Evolutionary conservation across 2,113 vertebrate genomes (phyloP), one percentile per base, ranked within the genome.

Genomic region (Lichenostomus cassidix): DNA sequence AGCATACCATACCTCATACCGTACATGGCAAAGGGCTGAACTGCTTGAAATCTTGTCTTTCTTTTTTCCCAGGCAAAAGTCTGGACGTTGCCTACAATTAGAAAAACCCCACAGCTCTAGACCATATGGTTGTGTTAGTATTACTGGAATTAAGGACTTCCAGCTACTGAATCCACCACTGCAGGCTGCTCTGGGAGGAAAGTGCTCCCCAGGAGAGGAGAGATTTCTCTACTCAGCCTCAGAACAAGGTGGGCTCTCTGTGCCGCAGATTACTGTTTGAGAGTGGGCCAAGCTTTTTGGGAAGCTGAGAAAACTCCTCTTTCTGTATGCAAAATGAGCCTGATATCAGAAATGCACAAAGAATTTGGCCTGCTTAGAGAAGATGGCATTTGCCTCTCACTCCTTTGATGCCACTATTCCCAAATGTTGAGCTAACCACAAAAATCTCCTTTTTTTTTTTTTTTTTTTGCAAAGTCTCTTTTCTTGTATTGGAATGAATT

Each of bases 1-100:
- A 82, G 18, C 31, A 12, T 0, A 0, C 17, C 12, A 25, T 11
- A 35, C 12, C 8, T 29, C 31, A 21, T 8, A 39, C 39, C 39
- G 14, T 35, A n/a, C 0, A 0, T 23, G 41, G 68, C 58, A 74
- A 92, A 80, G 7, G 8, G 33, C 37, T 74, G 74, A 70, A 84
- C 29, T 39, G 10, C 73, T 67, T 33, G 52, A 71, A 77, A 92
- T 27, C 25, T 47, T 73, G 10, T 31, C n/a, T 16, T 55, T 46
- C 15, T n/a, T 42, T 37, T 56, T 12, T 10, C 19, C 23, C 7
- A 21, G 53, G 42, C 3, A 84, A 46, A 84, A 81, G 13, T 56
- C 50, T 44, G 23, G 12, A 31, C 56, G 23, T 20, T 87, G 27
- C 37, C 42, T 75, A 15, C 46, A 74, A 12, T 64, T 64, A 91